Conservation (phyloP, 2,797 vertebrate species). For the Dallia pectoralis region DNA sequence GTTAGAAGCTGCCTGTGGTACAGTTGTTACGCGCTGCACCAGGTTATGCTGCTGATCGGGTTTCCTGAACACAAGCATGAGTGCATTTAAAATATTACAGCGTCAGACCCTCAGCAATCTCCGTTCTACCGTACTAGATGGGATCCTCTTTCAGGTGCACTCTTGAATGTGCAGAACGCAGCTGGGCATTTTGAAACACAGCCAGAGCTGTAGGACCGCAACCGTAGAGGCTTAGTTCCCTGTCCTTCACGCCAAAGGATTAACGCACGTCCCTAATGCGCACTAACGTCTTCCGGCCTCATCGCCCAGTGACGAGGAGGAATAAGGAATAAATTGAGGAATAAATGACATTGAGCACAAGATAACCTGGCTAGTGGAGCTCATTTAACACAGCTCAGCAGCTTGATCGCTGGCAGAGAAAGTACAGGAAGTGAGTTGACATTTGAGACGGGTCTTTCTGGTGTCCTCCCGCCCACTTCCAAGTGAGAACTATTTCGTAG, state of each 20-base stretch:
- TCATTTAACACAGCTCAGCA: conserved; percentile 8
- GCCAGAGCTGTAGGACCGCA: too few relatives aligned
- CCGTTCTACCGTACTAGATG: too few relatives aligned
- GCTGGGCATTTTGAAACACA: too few relatives aligned
- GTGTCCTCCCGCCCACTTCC: conserved; percentile 45
- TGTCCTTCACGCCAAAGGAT: neutral
- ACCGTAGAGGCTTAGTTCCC: neutral
- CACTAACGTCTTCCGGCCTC: neutral
- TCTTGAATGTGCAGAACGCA: too few relatives aligned
- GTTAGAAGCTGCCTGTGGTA: too few relatives aligned
- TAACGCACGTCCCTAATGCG: neutral
- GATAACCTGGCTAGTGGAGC: neutral
- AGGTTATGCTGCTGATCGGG: too few relatives aligned
- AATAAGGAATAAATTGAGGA: too few relatives aligned
- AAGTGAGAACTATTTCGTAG: conserved; percentile 55
- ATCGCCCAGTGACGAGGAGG: neutral
- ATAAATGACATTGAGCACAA: neutral
- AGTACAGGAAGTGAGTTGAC: conserved; percentile 53
- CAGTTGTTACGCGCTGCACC: too few relatives aligned
- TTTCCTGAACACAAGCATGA: too few relatives aligned
- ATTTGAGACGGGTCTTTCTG: conserved; percentile 48
- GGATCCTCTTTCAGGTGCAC: too few relatives aligned
- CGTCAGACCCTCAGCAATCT: too few relatives aligned
- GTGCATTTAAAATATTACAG: too few relatives aligned
- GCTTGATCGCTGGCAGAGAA: conserved; percentile 25